A percentile compares a stretch with the other conserved stretches of the same genome.
Evolutionary conservation across 23 tunicate genomes (phyloP).

Genomic region (Ciona savignyi): DNA sequence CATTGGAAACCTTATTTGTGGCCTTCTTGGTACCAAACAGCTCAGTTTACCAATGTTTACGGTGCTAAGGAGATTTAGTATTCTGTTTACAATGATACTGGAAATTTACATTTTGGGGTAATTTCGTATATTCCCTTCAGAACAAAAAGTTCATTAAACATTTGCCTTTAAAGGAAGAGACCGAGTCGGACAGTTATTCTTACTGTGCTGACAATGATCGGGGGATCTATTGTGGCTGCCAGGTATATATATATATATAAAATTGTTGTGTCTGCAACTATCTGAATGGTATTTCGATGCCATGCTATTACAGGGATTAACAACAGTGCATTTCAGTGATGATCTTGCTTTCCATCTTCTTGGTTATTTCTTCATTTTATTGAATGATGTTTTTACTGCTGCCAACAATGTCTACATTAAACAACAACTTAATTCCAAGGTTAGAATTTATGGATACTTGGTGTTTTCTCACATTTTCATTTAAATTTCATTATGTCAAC

Average conservation of each 20-base stretch:
- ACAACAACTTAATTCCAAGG: constrained; percentile 78
- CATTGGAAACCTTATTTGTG: constrained; percentile 72
- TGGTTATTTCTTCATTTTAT: constrained; percentile 66
- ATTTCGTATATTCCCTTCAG: too few species aligned
- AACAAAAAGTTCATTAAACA: too few species aligned
- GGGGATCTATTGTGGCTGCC: background rate
- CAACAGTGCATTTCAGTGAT: constrained; percentile 38
- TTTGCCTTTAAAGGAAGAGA: too few species aligned
- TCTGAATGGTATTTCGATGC: too few species aligned
- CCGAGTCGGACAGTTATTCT: background rate
- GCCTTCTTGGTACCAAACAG: constrained; percentile 79
- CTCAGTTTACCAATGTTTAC: constrained; percentile 95
- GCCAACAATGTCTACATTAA: constrained; percentile 83
- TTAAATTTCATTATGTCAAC: too few species aligned
- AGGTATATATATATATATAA: background rate
- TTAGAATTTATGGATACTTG: constrained; percentile 4
- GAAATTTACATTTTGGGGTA: constrained; percentile 61
- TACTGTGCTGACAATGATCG: background rate
- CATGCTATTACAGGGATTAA: too few species aligned
- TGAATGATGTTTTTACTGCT: constrained; percentile 92
- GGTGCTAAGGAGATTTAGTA: constrained; percentile 84
- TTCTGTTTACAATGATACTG: constrained; percentile 82
- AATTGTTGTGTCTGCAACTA: too few species aligned
- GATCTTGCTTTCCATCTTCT: constrained; percentile 91
- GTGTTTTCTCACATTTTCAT: too few species aligned